Evolutionary conservation across 64 coral and sea anemone species (phyloP).

Genomic region (Cladopsammia gracilis): DNA sequence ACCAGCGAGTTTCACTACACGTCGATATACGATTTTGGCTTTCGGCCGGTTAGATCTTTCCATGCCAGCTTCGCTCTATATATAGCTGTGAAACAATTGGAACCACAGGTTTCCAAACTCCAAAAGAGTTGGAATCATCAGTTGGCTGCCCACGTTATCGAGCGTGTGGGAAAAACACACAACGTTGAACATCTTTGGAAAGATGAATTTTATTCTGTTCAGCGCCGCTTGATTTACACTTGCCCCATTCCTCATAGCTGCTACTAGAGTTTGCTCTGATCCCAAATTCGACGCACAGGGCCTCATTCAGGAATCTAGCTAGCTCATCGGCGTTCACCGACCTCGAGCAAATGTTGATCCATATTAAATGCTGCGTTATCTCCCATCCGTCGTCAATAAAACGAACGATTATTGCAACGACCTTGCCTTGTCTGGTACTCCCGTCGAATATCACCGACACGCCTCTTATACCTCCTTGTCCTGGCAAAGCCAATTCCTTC

Average conservation of each 20-base stretch:
- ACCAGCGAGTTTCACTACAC: background rate
- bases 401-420: conserved; percentile 56
- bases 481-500: conserved; percentile 68
- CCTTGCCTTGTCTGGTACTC: conserved; percentile 57
- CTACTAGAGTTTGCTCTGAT: background rate
- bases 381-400: conserved; percentile 39
- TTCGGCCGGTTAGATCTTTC: conserved; percentile 36
- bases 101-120: background rate
- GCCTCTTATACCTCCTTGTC: conserved; percentile 68
- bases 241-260: background rate
- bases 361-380: conserved; percentile 21
- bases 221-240: background rate
- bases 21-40: conserved; percentile 8
- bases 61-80: background rate
- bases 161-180: conserved; percentile 11
- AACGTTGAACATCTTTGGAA: background rate
- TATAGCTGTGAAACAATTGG: background rate
- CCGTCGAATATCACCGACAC: conserved; percentile 50
- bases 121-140: background rate
- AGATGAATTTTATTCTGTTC: background rate
- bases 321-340: too few species aligned
- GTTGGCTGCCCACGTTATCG: background rate
- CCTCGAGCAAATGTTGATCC: background rate
- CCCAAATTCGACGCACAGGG: background rate
- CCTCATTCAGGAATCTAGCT: too few species aligned